A percentile compares a stretch with the other conserved stretches of the same genome.
Conservation (phyloP, 2,888 invertebrate species). For the Corythucha ciliata region DNA sequence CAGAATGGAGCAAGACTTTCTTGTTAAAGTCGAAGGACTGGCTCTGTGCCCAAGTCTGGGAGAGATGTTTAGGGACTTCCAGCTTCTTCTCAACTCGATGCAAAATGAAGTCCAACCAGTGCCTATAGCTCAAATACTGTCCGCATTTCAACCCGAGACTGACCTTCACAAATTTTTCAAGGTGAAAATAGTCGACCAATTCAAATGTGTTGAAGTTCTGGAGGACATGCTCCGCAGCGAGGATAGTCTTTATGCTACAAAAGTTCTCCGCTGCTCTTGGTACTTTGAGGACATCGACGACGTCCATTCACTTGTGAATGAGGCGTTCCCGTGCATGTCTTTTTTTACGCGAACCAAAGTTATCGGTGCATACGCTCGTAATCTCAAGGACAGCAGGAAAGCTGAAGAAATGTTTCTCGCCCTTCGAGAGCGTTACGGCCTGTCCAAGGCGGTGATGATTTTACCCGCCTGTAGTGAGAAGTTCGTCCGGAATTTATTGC, state of each 20-base stretch:
- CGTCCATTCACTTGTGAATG: constrained; percentile 10
- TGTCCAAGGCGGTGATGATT: constrained; percentile 20
- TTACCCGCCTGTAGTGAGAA: constrained; percentile 25
- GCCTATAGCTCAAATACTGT: too few species aligned
- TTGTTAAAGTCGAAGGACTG: too few species aligned
- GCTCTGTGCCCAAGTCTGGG: too few species aligned
- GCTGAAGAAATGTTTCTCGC: constrained; percentile 18
- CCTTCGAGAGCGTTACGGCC: constrained; percentile 22
- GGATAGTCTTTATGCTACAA: constrained; percentile 16
- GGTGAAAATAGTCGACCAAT: too few species aligned
- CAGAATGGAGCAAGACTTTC: too few species aligned
- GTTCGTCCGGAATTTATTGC: constrained; percentile 19
- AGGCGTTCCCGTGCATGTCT: constrained; percentile 22
- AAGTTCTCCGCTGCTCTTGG: constrained; percentile 25
- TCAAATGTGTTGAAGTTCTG: too few species aligned
- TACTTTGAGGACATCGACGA: constrained; percentile 22
- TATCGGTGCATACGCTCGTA: constrained; percentile 24
- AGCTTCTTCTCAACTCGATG: too few species aligned
- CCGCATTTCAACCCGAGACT: too few species aligned
- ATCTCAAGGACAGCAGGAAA: constrained; percentile 20
- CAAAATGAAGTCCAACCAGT: too few species aligned
- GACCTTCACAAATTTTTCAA: too few species aligned
- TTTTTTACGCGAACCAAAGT: constrained; percentile 22
- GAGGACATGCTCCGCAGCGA: constrained; percentile 22
- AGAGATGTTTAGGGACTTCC: too few species aligned